phyloP scores from a whole-genome alignment of 2,113 vertebrate species.

The Colossoma macropomum region DNA sequence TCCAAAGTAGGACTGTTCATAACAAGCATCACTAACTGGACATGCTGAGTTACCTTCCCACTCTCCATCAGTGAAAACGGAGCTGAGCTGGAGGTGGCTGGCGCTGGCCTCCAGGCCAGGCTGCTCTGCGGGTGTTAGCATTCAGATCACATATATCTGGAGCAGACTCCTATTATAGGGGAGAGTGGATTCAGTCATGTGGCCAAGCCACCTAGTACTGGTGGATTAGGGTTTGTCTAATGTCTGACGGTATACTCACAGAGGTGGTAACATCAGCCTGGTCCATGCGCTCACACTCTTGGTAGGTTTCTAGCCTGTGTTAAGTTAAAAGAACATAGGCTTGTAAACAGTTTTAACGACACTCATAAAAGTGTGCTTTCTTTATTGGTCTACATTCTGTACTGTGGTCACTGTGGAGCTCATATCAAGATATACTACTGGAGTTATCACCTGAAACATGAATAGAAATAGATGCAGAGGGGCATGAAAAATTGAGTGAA shows the following conservation, averaged over 20 bases:
- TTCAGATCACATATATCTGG: conserved; percentile 72
- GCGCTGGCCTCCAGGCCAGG: conserved; percentile 45
- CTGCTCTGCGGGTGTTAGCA: conserved; percentile 73
- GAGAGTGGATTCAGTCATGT: background rate
- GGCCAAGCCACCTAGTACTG: background rate
- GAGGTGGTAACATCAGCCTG: conserved; percentile 65
- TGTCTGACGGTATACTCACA: conserved; percentile 65
- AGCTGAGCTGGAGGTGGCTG: conserved; percentile 64
- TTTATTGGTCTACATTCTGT: background rate
- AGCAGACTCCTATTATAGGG: conserved; percentile 56
- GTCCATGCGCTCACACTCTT: conserved; percentile 69
- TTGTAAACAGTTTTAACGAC: background rate
- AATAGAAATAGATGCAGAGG: background rate
- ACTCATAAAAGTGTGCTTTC: background rate
- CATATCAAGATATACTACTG: background rate
- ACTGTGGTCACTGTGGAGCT: background rate
- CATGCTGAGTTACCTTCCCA: conserved; percentile 73
- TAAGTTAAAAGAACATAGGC: background rate
- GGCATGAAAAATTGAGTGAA: background rate
- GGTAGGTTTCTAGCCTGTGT: conserved; percentile 71
- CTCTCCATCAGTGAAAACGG: conserved; percentile 68
- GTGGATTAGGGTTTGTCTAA: background rate
- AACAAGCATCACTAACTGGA: background rate
- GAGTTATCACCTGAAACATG: no score
- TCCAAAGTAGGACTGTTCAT: background rate